Evolutionary conservation across 1,140 invertebrate species (phyloP), one percentile per base, ranked within the genome.

Genomic region (Heliconius himera): DNA sequence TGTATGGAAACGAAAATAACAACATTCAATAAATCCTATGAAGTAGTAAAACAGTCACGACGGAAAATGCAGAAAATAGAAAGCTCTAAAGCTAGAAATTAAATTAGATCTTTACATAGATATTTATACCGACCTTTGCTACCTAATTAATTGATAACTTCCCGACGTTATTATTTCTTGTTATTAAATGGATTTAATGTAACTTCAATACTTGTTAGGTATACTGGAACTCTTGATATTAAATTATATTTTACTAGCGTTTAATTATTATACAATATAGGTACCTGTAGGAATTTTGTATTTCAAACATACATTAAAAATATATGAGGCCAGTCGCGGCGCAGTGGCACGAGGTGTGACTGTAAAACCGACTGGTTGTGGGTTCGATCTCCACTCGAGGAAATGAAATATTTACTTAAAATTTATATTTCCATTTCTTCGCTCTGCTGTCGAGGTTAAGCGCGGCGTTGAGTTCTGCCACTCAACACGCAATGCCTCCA

Each of bases 41-140:
- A 2, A 56, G 20, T 56, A n/a, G 20, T 66, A 18, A 66, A 29
- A 26, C 26, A 22, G 26, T 29, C 26, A 29, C 26, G 13, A 22
- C 22, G 26, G 60, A 66, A 66, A 66, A 66, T 66, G 4, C 60
- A 22, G 60, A 66, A 66, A 66, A 66, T 66, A 66, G 60, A 66
- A 66, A 66, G 60, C 60, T 60, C 8, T 11, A 60, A 26, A 60
- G 60, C 60, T 26, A 29, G 60, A 66, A 66, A 66, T 66, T 66
- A 66, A 66, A 66, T 66, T 66, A 66, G 60, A 66, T 66, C 60
- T 29, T 29, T 13, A 66, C 60, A 66, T n/a, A 26, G 60, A 66
- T 66, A 66, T 66, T 66, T 66, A 66, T 29, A 66, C 22, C 60
- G 60, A 66, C 60, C 60, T 66, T 66, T 66, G 60, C 60, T 66